Base-by-base conservation (phyloP, 2,888 invertebrate genomes). In the Agrochola lychnidis region DNA sequence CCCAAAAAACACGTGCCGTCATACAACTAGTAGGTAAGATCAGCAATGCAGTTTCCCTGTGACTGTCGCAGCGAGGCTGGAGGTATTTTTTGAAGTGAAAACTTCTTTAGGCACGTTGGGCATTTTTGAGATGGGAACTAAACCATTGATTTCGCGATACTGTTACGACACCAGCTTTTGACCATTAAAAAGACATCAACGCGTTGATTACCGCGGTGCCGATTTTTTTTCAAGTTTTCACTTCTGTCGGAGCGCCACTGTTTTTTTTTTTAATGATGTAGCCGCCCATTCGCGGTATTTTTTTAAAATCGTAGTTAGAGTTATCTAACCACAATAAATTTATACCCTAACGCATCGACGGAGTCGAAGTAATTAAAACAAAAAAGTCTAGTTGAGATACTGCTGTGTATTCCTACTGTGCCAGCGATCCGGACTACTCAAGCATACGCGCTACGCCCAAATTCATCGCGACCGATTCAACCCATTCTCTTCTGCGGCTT, bases 401-500 rank as follows among this genome's bases (percentile, higher is more conserved):
- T 71, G 72, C 1, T 51, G 22, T 1, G 36, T 22, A 42, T 2
- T 14, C 14, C 1, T 25, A 57, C 57, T 79, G 30, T 57, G 42
- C n/a, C 62, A 30, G 48, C 30, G 45, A 70, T 69, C 40, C 63
- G 25, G n/a, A 45, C 61, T 14, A 57, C 36, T 74, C 51, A 16
- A 67, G n/a, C 84, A 62, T 66, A 40, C 62, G 42, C 53, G 76
- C 69, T 64, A 51, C 73, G 53, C 77, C 72, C 69, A 75, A 79
- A 84, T 76, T 80, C 59, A 85, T 85, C 70, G 78, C 80, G 73
- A 78, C 81, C 78, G 81, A 87, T 88, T 89, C 78, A 84, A 80
- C 76, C 85, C 88, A 89, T 91, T 92, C 90, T 90, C 85, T 88
- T 87, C 85, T 88, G 82, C 78, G 79, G 81, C 78, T 84, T 77